Evolutionary conservation across 2,888 invertebrate genomes (phyloP), one percentile per base, ranked within the genome.

Genomic region (Andrena trimmerana): DNA sequence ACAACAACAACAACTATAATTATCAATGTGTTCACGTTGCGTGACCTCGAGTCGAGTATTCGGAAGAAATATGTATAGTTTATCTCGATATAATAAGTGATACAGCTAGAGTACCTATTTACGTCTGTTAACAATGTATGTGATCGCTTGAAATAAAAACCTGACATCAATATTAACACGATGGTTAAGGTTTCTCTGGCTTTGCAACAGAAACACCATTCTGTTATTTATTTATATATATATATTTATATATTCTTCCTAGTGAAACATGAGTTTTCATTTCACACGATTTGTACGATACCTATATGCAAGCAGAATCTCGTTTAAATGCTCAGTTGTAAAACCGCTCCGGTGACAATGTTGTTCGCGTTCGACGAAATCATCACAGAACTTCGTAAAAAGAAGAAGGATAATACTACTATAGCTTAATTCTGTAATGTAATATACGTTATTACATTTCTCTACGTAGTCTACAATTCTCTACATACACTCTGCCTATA

Each of bases 61-160:
- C 81, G 70, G 80, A 85, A 83, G 71, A 63, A 80, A 84, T 57
- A 57, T 87, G 78, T 87, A 88, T 88, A 89, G 85, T 90, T 88
- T 86, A 89, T 89, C 42, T 42, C 85, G 79, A 86, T 84, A 88
- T 84, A 84, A 85, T 84, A 84, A 83, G 78, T 84, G 81, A 86
- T 89, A 90, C 85, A 86, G 74, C 85, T 89, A 87, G 86, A 86
- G 87, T 90, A 90, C 84, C 87, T 83, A 86, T 91, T 90, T 90
- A 91, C 93, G 90, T 93, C 91, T 92, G 92, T 92, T 92, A 42
- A 92, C 83, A 89, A 92, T 93, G 91, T 93, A 92, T 90, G 91
- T 91, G 90, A 91, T 91, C 89, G 91, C 92, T 91, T 93, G 89
- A 90, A 93, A 92, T 92, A 92, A 93, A 93, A 90, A 87, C 70